A percentile compares a stretch with the other conserved stretches of the same genome.
Conservation (phyloP, 2,888 invertebrate genomes). For the Vesta saturnalis region DNA sequence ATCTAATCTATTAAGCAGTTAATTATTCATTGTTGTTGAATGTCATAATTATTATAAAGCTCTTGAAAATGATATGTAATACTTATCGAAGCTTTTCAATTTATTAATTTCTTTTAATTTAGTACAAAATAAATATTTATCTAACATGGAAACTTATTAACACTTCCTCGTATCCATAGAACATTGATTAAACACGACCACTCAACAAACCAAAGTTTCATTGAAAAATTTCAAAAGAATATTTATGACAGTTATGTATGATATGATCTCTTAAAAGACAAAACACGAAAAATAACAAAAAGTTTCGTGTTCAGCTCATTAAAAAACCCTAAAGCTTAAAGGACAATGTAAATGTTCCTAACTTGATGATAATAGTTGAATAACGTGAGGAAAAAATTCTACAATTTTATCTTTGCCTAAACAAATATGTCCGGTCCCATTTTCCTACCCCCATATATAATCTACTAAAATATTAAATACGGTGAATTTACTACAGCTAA, state of each 20-base stretch:
- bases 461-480: neutral
- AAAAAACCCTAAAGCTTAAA: conserved; percentile 16
- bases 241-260: conserved; percentile 4
- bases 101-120: too few relatives aligned
- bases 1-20: too few relatives aligned
- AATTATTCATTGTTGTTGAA: too few relatives aligned
- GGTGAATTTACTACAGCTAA: neutral
- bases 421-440: neutral
- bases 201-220: neutral
- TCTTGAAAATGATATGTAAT: too few relatives aligned
- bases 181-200: too few relatives aligned
- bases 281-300: conserved; percentile 7
- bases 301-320: neutral
- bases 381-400: neutral
- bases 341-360: conserved; percentile 1
- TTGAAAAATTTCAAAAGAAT: neutral
- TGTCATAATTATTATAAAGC: too few relatives aligned
- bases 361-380: conserved; percentile 8
- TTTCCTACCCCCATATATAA: neutral
- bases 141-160: too few relatives aligned
- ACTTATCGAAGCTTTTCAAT: too few relatives aligned
- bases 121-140: too few relatives aligned
- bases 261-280: neutral
- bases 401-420: conserved; percentile 4
- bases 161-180: too few relatives aligned